Evolutionary conservation across 2,797 vertebrate genomes (phyloP), one percentile per base, ranked within the genome.

Genomic region (Enteromius fasciolatus): DNA sequence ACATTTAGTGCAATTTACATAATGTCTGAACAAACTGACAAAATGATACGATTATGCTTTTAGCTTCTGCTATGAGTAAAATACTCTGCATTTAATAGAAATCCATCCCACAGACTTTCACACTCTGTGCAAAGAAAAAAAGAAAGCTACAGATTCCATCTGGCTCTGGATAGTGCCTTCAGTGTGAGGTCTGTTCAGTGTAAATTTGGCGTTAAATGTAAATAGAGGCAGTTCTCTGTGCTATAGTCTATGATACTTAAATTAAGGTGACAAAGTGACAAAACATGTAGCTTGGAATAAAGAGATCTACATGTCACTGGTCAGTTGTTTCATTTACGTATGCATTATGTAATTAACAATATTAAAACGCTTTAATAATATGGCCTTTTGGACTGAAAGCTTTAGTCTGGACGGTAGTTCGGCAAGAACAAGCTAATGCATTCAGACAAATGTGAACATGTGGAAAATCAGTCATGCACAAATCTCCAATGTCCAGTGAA

Each of bases 1-100:
- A 31, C 25, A 79, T 41, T 25, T 44, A 69, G 33, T 57, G 50
- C 23, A 59, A 33, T 63, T 80, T n/a, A 75, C 44, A 15, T 80
- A 3, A n/a, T 48, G 78, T 36, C 36, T 80, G 14, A 81, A 33
- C 48, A 73, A 50, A 50, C 4, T 20, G 18, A 52, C 46, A 54
- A 36, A 54, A 54, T 31, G 0, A 72, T 54, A 54, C 17, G 50
- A 74, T 74, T 75, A 75, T 39, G 50, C 72, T 23, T 74, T 74
- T 12, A 74, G 18, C 5, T 9, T 15, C 11, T n/a, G 54, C 36
- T 54, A 23, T 36, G 20, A 36, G 5, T 6, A n/a, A 54, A 54
- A 23, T 10, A 28, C 7, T 15, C 6, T 36, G 9, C 14, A 46
- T 25, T 44, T 70, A 44, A 46, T 11, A 69, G 39, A 44, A 46